These are phyloP conservation scores for Hydropsyche tenuis DNA, from an alignment of 1,140 invertebrate species.

Conservation along the genomic window DNA sequence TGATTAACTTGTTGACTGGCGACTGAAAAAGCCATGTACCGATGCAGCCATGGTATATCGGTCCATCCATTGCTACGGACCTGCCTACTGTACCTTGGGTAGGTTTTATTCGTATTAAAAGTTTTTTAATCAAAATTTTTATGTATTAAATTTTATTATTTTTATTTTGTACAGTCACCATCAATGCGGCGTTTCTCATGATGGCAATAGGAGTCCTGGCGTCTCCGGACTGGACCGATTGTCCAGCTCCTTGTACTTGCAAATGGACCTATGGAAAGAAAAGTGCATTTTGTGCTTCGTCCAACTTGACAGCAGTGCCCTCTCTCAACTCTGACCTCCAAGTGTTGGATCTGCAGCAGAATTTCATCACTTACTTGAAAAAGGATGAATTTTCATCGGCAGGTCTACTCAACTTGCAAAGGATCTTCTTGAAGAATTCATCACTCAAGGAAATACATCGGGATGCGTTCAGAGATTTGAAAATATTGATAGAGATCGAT, in stretches of 20 bases:
- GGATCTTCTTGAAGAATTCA: conserved; percentile 73
- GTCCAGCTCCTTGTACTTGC: conserved; percentile 75
- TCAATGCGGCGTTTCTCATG: conserved; percentile 43
- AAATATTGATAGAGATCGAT: conserved; percentile 82
- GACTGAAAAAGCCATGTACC: conserved; percentile 27
- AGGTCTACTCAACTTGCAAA: conserved; percentile 77
- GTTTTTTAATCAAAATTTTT: too few species aligned
- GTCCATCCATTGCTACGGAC: conserved; percentile 30
- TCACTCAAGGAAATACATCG: conserved; percentile 72
- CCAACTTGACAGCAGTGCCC: conserved; percentile 72
- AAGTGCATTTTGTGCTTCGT: conserved; percentile 76
- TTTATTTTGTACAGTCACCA: conserved; percentile 42
- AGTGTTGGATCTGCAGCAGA: conserved; percentile 77
- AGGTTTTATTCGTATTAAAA: not conserved
- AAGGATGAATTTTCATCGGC: conserved; percentile 74
- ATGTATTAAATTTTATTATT: too few species aligned
- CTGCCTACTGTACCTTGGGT: conserved; percentile 27
- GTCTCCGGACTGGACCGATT: conserved; percentile 72
- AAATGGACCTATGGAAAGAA: conserved; percentile 85
- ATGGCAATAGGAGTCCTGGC: conserved; percentile 40
- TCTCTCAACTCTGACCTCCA: conserved; percentile 76
- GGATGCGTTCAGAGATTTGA: conserved; percentile 78
- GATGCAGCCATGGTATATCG: conserved; percentile 41
- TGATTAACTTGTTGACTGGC: not conserved
- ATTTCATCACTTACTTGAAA: conserved; percentile 71